These are phyloP conservation scores for Endomychus coccineus DNA, from an alignment of 2,888 invertebrate species.

Conservation along the genomic window DNA sequence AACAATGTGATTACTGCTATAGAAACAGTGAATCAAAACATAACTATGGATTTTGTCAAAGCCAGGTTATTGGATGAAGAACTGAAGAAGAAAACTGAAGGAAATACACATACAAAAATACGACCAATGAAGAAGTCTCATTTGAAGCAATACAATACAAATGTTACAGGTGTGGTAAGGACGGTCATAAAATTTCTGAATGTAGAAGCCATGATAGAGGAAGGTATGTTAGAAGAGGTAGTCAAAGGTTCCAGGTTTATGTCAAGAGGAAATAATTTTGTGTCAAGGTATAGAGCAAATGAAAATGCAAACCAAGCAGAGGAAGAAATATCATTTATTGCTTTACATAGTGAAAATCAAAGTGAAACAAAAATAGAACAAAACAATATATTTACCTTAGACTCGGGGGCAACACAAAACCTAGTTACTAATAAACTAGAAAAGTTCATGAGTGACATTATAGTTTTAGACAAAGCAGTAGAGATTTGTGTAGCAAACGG, in stretches of 20 bases:
- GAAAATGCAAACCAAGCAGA: slow-evolving; percentile 5
- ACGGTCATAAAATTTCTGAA: slow-evolving; percentile 10
- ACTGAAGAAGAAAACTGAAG: slow-evolving; percentile 18
- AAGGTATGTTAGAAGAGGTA: slow-evolving; percentile 1
- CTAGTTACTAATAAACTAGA: slow-evolving; percentile 10
- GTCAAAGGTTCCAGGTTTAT: too few relatives aligned
- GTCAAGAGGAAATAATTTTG: slow-evolving; percentile 6
- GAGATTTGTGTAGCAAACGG: slow-evolving; percentile 6
- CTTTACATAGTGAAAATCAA: not conserved
- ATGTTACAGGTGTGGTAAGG: slow-evolving; percentile 13
- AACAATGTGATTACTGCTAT: slow-evolving; percentile 25
- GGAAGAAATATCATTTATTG: slow-evolving; percentile 8
- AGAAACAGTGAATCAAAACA: slow-evolving; percentile 20
- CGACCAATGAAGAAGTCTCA: slow-evolving; percentile 14
- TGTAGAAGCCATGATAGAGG: slow-evolving; percentile 10
- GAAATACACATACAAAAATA: slow-evolving; percentile 5
- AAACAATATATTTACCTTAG: slow-evolving; percentile 11
- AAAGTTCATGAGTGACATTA: slow-evolving; percentile 7
- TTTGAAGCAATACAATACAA: slow-evolving; percentile 7
- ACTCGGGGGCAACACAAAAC: slow-evolving; percentile 14
- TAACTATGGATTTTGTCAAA: slow-evolving; percentile 27
- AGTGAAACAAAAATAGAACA: slow-evolving; percentile 2
- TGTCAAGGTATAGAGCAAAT: not conserved
- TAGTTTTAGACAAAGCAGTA: not conserved
- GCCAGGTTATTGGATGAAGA: slow-evolving; percentile 22